Percentiles rank a stretch among this genome's conserved stretches.
These are phyloP conservation scores for Drosophila takahashii DNA, from an alignment of 1,140 invertebrate species.

Conservation along the genomic window DNA sequence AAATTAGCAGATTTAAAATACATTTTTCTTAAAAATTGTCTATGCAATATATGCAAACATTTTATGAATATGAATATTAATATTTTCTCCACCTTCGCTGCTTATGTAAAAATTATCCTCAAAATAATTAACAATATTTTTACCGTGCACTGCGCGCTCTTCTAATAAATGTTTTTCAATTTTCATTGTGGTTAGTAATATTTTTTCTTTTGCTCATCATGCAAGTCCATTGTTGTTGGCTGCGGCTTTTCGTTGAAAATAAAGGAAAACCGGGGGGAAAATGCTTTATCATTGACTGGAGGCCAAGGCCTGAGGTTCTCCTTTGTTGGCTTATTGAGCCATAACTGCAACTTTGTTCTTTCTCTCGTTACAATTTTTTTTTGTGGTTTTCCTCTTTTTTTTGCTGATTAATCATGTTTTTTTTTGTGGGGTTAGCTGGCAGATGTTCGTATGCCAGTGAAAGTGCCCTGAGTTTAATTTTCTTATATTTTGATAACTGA, in stretches of 20 bases:
- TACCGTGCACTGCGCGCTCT: slow-evolving; percentile 18
- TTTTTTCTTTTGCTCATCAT: slow-evolving; percentile 53
- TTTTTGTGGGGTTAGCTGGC: slow-evolving; percentile 29
- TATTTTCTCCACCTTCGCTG: too few relatives aligned
- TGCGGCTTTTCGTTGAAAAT: slow-evolving; percentile 57
- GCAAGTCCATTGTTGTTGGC: slow-evolving; percentile 60
- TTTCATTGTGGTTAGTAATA: slow-evolving; percentile 65
- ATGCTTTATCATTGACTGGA: slow-evolving; percentile 66
- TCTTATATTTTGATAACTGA: slow-evolving; percentile 63
- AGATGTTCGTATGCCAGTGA: slow-evolving; percentile 52
- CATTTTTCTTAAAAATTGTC: too few relatives aligned
- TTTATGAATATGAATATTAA: too few relatives aligned
- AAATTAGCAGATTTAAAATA: too few relatives aligned
- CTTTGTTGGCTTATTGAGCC: slow-evolving; percentile 79
- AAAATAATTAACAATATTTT: slow-evolving; percentile 2
- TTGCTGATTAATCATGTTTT: slow-evolving; percentile 75
- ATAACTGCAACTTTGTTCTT: slow-evolving; percentile 75
- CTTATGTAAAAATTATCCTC: background rate
- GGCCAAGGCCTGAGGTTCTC: slow-evolving; percentile 30
- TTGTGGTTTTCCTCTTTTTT: slow-evolving; percentile 37
- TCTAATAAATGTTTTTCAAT: slow-evolving; percentile 83
- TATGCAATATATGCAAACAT: too few relatives aligned
- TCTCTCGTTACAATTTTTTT: slow-evolving; percentile 43
- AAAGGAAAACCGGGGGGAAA: slow-evolving; percentile 22
- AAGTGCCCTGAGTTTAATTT: slow-evolving; percentile 41